Evolutionary conservation across 2,113 vertebrate genomes (phyloP).

Genomic region (Salminus brasiliensis): DNA sequence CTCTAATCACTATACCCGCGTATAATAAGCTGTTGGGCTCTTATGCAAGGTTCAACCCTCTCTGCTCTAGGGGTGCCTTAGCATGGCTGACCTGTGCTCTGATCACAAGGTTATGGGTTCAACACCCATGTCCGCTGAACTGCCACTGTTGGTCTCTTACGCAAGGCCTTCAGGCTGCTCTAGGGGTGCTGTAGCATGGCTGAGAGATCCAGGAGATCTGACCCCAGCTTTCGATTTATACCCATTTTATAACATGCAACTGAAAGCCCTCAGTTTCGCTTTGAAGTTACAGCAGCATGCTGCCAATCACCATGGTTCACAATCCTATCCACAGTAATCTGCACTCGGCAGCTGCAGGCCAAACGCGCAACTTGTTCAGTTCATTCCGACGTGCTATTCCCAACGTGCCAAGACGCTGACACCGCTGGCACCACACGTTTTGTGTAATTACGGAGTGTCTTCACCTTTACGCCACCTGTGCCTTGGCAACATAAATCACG

Average conservation of each 20-base stretch:
- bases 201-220: too few species aligned
- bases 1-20: too few species aligned
- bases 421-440: neutral
- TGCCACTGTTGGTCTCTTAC: too few species aligned
- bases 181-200: too few species aligned
- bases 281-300: neutral
- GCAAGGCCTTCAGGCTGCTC: too few species aligned
- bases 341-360: neutral
- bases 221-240: too few species aligned
- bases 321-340: neutral
- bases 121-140: too few species aligned
- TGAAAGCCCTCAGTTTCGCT: neutral
- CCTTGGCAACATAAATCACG: constrained; percentile 29
- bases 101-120: too few species aligned
- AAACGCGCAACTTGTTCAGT: neutral
- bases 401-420: neutral
- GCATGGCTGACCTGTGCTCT: too few species aligned
- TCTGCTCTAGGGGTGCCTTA: too few species aligned
- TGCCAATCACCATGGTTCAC: neutral
- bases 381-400: neutral
- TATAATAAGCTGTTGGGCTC: too few species aligned
- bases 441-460: constrained; percentile 35
- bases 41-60: too few species aligned
- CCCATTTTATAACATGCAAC: neutral
- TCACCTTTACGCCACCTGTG: constrained; percentile 29